Percentiles rank a stretch among this genome's conserved stretches.
phyloP scores from a whole-genome alignment of 2,888 invertebrate species.

The Drosophila heteroneura region DNA sequence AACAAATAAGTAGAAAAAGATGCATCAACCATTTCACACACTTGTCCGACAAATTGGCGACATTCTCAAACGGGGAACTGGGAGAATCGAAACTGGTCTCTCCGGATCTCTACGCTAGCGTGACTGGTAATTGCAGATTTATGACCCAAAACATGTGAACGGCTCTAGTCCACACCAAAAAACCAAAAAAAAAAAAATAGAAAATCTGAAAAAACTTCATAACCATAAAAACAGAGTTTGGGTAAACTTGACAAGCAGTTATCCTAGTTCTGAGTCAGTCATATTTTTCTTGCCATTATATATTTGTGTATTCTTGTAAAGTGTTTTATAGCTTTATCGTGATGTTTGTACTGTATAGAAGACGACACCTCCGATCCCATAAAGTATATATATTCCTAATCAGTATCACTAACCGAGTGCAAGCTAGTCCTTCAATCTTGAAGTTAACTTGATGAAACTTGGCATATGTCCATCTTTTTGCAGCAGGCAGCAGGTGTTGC shows the following conservation, averaged over 20 bases:
- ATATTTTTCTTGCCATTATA: not conserved
- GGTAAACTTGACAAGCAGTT: not conserved
- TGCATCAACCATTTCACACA: conserved; percentile 49
- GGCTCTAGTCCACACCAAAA: conserved; percentile 28
- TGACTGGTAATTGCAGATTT: conserved; percentile 73
- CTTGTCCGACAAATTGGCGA: conserved; percentile 41
- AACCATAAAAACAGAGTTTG: not conserved
- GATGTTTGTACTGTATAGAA: not conserved
- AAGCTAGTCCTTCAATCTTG: not conserved
- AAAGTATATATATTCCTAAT: not conserved
- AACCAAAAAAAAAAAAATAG: not conserved
- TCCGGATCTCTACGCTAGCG: conserved; percentile 32
- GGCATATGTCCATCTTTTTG: no score
- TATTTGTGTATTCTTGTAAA: not conserved
- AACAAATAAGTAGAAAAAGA: conserved; percentile 1
- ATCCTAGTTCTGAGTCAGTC: not conserved
- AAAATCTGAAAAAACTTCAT: not conserved
- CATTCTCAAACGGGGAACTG: not conserved
- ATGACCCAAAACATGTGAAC: conserved; percentile 72
- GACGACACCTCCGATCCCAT: not conserved
- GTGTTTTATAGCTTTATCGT: not conserved
- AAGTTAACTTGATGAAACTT: not conserved
- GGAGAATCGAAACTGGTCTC: not conserved
- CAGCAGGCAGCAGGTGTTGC: no score
- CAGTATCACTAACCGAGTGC: not conserved